Evolutionary conservation across 2,888 invertebrate species (phyloP), one percentile per base, ranked within the genome.

Genomic region (Hydropsyche betteni): DNA sequence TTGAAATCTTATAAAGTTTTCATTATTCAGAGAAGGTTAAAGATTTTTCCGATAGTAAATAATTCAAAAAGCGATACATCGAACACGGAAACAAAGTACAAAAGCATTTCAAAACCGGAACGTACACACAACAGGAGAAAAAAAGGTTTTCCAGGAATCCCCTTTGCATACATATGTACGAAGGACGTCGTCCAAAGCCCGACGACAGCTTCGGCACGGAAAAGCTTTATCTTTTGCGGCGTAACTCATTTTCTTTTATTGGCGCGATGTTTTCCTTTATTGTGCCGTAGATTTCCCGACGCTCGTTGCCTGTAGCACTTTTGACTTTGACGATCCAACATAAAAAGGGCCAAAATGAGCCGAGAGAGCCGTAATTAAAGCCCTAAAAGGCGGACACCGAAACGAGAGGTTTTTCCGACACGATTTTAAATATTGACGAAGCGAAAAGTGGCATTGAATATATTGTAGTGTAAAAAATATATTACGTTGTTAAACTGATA

Each of bases 271-370:
- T 74, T 74, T 74, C 64, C 50, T 61, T 74, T 74, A 68, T 68
- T 69, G 38, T 53, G 69, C n/a, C 53, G 69, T 44, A 68, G 69
- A 69, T 69, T 69, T 51, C 69, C 51, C 51, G 69, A 64, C 12
- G 58, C 24, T 51, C 74, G 16, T 16, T 68, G 33, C 53, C 50
- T 44, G 75, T 69, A 69, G 61, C 50, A 61, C 70, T 75, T 38
- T 75, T 75, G 75, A 74, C 74, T 74, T 74, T 74, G 74, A 74
- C 51, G 75, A 70, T 75, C 38, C 70, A 34, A 68, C 69, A 50
- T 50, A 50, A 74, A 74, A 74, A 68, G n/a, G 33, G 64, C 16
- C 24, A 34, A 34, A 64, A 64, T 64, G 34, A 34, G 34, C 64
- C 33, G 64, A 64, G 53, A 16, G 74, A 44, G 74, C 34, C 16